Base-by-base conservation (phyloP, 2,888 invertebrate species). In the Lycocerus yunnanus region DNA sequence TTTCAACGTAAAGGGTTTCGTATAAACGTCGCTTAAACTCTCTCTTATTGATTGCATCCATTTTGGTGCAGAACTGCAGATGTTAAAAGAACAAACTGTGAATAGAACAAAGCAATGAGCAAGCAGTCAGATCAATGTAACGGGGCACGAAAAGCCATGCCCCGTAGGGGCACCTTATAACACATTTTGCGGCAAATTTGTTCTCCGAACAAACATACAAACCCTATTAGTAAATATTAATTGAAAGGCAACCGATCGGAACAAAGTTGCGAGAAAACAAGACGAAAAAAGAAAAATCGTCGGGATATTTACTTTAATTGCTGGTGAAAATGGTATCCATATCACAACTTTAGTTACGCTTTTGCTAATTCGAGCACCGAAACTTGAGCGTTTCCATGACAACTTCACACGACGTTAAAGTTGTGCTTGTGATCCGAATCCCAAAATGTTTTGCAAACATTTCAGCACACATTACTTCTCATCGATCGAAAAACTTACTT, bases 71-170 rank as follows among this genome's bases (percentile, higher is more conserved):
- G 61, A 68, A 58, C 68, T 68, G 20, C 58, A 58, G 24, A 58
- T 43, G 58, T 43, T 59, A 27, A 58, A 73, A 68, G 69, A 68
- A 73, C 73, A 73, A 68, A 68, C 63, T 66, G 67, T 67, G 73
- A 76, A 69, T 73, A 15, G 71, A 71, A 75, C 75, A 75, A 73
- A 71, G 75, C 73, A 71, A 75, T 59, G 70, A 75, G 67, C 67
- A 74, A 71, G 72, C 74, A 68, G 79, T 69, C 77, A 78, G 80
- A 80, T 81, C 80, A 81, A 81, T 81, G 80, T 80, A 77, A 80
- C 80, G 68, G 75, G 74, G 72, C 71, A 77, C 77, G 75, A 78
- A 73, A 73, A 73, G 75, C 72, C 77, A 74, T 76, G 78, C 80
- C 76, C 77, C 79, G 75, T 73, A 75, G 78, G 79, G 77, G 76